phyloP scores from a whole-genome alignment of 2,888 invertebrate genomes.

The Oeneis ivallda region DNA sequence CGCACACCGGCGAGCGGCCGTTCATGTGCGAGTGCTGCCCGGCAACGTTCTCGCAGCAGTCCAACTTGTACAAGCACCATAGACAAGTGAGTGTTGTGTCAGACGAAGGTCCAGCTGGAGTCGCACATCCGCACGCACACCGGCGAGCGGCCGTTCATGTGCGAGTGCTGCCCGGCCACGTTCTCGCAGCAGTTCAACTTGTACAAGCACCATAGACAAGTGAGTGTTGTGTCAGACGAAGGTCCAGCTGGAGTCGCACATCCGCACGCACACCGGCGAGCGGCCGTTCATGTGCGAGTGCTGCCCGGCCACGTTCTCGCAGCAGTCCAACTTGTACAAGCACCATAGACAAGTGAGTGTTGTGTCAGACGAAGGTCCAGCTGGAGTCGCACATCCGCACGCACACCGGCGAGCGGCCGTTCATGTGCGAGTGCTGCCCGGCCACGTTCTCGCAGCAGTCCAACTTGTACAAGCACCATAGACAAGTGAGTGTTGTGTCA shows the following conservation, averaged over 20 bases:
- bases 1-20: conserved; percentile 59
- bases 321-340: conserved; percentile 62
- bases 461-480: conserved; percentile 68
- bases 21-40: conserved; percentile 41
- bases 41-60: conserved; percentile 40
- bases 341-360: conserved; percentile 64
- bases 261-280: conserved; percentile 62
- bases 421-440: conserved; percentile 40
- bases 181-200: conserved; percentile 53
- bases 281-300: conserved; percentile 44
- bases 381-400: conserved; percentile 70
- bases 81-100: conserved; percentile 59
- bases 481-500: conserved; percentile 60
- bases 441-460: conserved; percentile 44
- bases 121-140: conserved; percentile 69
- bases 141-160: conserved; percentile 49
- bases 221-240: no score
- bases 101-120: conserved; percentile 72
- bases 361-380: no score
- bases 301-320: conserved; percentile 41
- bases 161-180: conserved; percentile 39
- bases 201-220: conserved; percentile 71
- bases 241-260: conserved; percentile 71
- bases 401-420: conserved; percentile 57
- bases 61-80: conserved; percentile 70